These are phyloP conservation scores for Caenorhabditis virilis DNA, from an alignment of 2,888 invertebrate genomes.

Conservation along the genomic window DNA sequence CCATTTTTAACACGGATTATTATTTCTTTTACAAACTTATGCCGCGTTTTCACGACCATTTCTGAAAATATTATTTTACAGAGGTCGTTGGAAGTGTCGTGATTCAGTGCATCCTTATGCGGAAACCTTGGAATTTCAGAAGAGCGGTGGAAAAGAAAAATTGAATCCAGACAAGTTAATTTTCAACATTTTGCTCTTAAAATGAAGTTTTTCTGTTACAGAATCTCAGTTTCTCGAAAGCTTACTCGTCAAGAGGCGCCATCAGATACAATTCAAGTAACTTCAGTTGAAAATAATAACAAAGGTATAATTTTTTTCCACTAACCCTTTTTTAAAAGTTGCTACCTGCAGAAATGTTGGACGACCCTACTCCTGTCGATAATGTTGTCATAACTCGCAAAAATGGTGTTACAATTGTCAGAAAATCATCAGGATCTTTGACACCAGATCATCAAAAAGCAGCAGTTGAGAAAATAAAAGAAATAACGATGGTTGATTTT, in stretches of 20 bases:
- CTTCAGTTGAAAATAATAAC: conserved; percentile 17
- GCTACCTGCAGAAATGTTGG: conserved; percentile 5
- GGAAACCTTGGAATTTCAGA: conserved; percentile 32
- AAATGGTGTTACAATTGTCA: conserved; percentile 33
- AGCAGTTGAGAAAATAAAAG: conserved; percentile 12
- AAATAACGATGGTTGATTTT: conserved; percentile 26
- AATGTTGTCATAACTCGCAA: conserved; percentile 27
- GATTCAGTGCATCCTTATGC: conserved; percentile 32
- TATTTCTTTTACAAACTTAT: neutral
- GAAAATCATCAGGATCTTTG: conserved; percentile 17
- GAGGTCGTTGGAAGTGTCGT: conserved; percentile 38
- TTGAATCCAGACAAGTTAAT: conserved; percentile 29
- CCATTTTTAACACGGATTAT: neutral
- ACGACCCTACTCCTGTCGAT: conserved; percentile 9
- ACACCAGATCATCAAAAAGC: conserved; percentile 3
- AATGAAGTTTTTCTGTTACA: too few relatives aligned
- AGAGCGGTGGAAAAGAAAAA: conserved; percentile 22
- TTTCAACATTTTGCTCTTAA: neutral
- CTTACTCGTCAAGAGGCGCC: conserved; percentile 6
- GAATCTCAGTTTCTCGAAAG: conserved; percentile 29
- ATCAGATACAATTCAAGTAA: conserved; percentile 28
- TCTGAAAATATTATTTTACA: too few relatives aligned
- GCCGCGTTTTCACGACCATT: too few relatives aligned
- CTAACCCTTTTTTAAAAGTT: too few relatives aligned
- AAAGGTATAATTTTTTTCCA: too few relatives aligned